phyloP scores from a whole-genome alignment of 2,888 invertebrate species.

The Drepanosiphum platanoidis region DNA sequence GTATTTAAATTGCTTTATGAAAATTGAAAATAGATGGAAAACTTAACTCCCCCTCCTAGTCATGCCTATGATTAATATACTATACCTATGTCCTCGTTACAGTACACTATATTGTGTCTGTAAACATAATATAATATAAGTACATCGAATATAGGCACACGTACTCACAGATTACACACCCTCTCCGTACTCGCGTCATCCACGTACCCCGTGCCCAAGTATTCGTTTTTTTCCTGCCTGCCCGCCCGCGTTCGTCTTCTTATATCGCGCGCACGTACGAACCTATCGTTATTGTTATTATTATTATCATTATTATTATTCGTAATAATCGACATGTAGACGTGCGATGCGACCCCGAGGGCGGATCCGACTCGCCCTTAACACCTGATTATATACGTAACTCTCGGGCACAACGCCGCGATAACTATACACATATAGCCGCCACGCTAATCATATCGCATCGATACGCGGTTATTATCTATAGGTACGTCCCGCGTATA shows the following conservation, averaged over 20 bases:
- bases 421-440: slow-evolving; percentile 5
- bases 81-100: neutral
- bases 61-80: too few relatives aligned
- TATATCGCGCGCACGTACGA: neutral
- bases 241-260: neutral
- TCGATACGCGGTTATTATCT: slow-evolving; percentile 12
- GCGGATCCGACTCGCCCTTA: slow-evolving; percentile 58
- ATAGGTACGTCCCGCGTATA: neutral
- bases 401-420: slow-evolving; percentile 4
- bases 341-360: slow-evolving; percentile 49
- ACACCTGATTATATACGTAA: slow-evolving; percentile 60
- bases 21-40: too few relatives aligned
- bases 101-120: too few relatives aligned
- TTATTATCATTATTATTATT: slow-evolving; percentile 43
- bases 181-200: neutral
- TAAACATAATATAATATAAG: too few relatives aligned
- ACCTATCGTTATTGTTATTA: neutral
- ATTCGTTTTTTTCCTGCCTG: neutral
- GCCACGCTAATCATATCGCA: slow-evolving; percentile 22
- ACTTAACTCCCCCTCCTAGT: too few relatives aligned
- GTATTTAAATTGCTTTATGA: too few relatives aligned
- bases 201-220: neutral
- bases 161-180: neutral
- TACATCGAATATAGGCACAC: too few relatives aligned
- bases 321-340: slow-evolving; percentile 44